phyloP scores from a whole-genome alignment of 2,113 vertebrate species.

The Cavia porcellus region DNA sequence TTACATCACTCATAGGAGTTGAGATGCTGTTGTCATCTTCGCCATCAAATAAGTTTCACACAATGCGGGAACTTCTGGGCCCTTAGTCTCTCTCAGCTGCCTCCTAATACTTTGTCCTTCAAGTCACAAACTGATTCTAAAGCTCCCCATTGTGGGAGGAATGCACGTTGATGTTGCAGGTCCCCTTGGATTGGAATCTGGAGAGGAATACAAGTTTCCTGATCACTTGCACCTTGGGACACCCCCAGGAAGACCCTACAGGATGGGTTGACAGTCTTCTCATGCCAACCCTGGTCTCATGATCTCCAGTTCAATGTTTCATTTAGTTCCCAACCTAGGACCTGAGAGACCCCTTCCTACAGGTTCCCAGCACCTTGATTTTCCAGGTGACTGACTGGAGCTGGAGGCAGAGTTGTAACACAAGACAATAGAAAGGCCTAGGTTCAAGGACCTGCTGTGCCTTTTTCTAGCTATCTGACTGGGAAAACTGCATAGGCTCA shows the following conservation, averaged over 20 bases:
- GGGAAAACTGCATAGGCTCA: neutral
- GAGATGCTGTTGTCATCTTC: neutral
- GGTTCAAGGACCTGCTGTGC: neutral
- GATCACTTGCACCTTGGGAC: neutral
- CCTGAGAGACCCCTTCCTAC: neutral
- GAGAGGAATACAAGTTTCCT: neutral
- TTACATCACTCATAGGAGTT: neutral
- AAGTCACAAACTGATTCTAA: neutral
- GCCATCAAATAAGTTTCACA: no score
- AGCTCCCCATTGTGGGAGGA: neutral
- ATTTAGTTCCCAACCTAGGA: neutral
- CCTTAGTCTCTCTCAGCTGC: neutral
- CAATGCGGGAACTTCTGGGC: neutral
- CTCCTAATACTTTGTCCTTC: neutral
- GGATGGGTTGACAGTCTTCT: neutral
- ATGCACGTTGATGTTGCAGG: neutral
- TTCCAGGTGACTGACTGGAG: neutral
- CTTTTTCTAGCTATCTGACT: neutral
- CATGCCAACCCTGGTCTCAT: neutral
- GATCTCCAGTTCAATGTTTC: neutral
- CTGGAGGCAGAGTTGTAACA: neutral
- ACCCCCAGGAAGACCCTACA: fast-evolving
- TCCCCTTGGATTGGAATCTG: neutral
- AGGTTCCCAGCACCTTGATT: neutral
- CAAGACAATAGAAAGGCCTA: neutral